phyloP scores from a whole-genome alignment of 92 coral and sea anemone species.

The Epizoanthus illoricatus region DNA sequence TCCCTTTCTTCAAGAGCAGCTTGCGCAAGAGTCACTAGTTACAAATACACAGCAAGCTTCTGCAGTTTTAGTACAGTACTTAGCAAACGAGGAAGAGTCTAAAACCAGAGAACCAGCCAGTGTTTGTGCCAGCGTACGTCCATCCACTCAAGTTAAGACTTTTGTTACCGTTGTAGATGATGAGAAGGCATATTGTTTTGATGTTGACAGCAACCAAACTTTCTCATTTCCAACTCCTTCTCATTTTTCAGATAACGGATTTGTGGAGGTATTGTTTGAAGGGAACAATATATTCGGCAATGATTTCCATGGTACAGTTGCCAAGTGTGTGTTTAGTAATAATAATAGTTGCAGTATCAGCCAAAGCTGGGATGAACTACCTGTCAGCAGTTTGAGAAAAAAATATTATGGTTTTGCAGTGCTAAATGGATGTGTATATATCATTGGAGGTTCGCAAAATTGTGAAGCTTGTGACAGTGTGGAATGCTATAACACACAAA shows the following conservation, averaged over 20 bases:
- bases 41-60: not conserved
- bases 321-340: not conserved
- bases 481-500: not conserved
- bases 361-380: not conserved
- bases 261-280: not conserved
- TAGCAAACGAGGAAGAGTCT: not conserved
- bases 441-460: not conserved
- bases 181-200: not conserved
- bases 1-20: not conserved
- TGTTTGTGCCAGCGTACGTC: not conserved
- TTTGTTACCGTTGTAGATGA: not conserved
- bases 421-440: not conserved
- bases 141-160: not conserved
- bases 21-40: not conserved
- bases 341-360: not conserved
- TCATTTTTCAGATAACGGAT: too few relatives aligned
- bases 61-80: not conserved
- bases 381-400: not conserved
- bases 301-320: not conserved
- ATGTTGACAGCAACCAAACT: not conserved
- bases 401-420: not conserved
- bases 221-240: not conserved
- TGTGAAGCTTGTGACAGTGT: not conserved
- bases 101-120: not conserved
- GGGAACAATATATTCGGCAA: not conserved